Base-by-base conservation (phyloP, 1,140 invertebrate genomes). In the Idris sp. region DNA sequence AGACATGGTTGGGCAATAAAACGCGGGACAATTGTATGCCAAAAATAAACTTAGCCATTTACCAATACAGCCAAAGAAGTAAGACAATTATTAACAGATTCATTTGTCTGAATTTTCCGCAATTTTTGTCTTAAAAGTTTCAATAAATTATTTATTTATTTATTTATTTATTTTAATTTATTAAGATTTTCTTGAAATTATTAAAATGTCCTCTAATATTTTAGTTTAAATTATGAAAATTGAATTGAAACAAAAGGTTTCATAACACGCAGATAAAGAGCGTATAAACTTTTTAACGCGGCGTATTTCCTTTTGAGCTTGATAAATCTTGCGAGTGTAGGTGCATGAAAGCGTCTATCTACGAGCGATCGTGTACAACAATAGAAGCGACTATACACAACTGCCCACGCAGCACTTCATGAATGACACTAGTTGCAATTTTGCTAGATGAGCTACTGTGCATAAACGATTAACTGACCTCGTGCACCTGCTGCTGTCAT, bases 361-460 rank as follows among this genome's bases (percentile, higher is more conserved):
- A 74, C 71, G 71, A 68, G 62, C 48, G 28, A 68, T 67, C 71
- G 71, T 62, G 54, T 56, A 61, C 26, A n/a, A 74, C 61, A 74
- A 74, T 61, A 33, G 61, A 73, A 16, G 19, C 36, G 26, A 11
- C 16, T n/a, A 35, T 58, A 73, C 26, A 71, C 43, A 51, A 61
- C 75, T 75, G 67, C 79, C 73, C 77, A 79, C 77, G 80, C 80
- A 78, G 15, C 71, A 68, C 74, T n/a, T n/a, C 68, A 53, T 65
- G 62, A 68, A 73, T 71, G 76, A 78, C 78, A 77, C 80, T 79
- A 76, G 75, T 69, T 76, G 78, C 76, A 77, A 81, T 84, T 86
- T 85, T 86, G 84, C 82, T 76, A 79, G 81, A 82, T 77, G 78
- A 81, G 78, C 77, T 75, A 81, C 77, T 69, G 83, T 81, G 82